Base-by-base conservation (phyloP, 2,113 vertebrate genomes). In the Arenaria interpres region DNA sequence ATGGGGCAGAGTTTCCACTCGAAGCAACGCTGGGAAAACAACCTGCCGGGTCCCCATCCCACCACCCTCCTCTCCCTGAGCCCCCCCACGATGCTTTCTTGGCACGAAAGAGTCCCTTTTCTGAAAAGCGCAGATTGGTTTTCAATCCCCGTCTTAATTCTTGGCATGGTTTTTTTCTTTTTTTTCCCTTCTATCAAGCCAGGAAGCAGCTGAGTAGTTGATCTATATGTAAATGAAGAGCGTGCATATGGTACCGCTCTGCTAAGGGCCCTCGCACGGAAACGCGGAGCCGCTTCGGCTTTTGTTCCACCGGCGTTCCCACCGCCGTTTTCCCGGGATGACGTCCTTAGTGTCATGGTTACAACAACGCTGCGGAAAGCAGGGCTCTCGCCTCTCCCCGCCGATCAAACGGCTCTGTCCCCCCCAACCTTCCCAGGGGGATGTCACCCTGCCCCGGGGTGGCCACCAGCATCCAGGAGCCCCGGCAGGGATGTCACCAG, bases 271-370 rank as follows among this genome's bases (percentile, higher is more conserved):
- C 90, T 77, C 12, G 3, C 45, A 20, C 22, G 30, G 81, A 46
- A 22, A 88, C 59, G 32, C 41, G 11, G 77, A 96, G 92, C 90
- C 24, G 83, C 68, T 81, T 50, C 54, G 50, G 85, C 93, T 98
- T 96, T 96, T 97, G 95, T 97, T 96, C 96, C 94, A 20, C 82
- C 67, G 68, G 81, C 30, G 76, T 90, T 94, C 96, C 91, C 67
- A 68, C 80, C 91, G 88, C 92, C 93, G 3, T 93, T 96, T 96
- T 56, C 83, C 67, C 57, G 62, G 85, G 92, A 93, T 98, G 98
- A 98, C 95, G 91, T 97, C 97, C 97, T 57, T 6, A 90, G 83
- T 96, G 96, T 56, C 97, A 97, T 96, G 94, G 97, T 97, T 97
- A 97, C 97, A 92, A 81, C 89, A 94, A 89, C 84, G 91, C 95